A percentile compares a stretch with the other conserved stretches of the same genome.
These are phyloP conservation scores for Atethmia centrago DNA, from an alignment of 2,888 invertebrate genomes.

Conservation along the genomic window DNA sequence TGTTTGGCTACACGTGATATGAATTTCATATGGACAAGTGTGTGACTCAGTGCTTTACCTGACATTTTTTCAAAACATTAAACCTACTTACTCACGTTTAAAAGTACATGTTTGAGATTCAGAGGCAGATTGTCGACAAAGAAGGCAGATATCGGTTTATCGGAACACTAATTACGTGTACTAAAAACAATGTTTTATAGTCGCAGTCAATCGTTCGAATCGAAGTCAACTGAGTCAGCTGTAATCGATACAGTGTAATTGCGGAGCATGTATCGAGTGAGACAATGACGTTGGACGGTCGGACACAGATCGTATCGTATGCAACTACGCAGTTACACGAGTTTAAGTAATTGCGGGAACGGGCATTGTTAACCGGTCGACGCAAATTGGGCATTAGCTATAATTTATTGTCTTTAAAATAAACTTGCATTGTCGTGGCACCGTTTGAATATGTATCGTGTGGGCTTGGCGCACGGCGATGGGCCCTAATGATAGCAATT, in stretches of 20 bases:
- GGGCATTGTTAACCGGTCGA: conserved; percentile 88
- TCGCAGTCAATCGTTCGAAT: conserved; percentile 83
- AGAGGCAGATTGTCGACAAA: conserved; percentile 71
- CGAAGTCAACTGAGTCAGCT: conserved; percentile 84
- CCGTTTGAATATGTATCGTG: conserved; percentile 88
- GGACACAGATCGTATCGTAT: conserved; percentile 86
- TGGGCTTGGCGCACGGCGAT: conserved; percentile 82
- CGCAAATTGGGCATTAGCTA: conserved; percentile 90
- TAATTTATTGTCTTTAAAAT: conserved; percentile 90
- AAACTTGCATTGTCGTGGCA: conserved; percentile 86
- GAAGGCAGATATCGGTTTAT: conserved; percentile 78
- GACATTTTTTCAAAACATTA: conserved; percentile 68
- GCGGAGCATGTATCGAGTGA: conserved; percentile 86
- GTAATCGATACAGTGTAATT: conserved; percentile 89
- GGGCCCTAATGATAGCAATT: conserved; percentile 88
- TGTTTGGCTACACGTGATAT: conserved; percentile 78
- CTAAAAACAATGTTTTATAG: conserved; percentile 87
- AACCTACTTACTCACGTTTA: conserved; percentile 69
- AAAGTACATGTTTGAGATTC: conserved; percentile 72
- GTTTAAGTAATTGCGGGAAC: conserved; percentile 91
- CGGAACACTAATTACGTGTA: conserved; percentile 83
- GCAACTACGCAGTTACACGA: conserved; percentile 86
- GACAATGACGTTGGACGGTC: conserved; percentile 85
- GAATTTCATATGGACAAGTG: conserved; percentile 75
- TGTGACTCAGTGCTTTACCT: conserved; percentile 74